Percentiles rank a stretch among this genome's conserved stretches.
Evolutionary conservation across 2,113 vertebrate species (phyloP).

Genomic region (Sitta europaea): DNA sequence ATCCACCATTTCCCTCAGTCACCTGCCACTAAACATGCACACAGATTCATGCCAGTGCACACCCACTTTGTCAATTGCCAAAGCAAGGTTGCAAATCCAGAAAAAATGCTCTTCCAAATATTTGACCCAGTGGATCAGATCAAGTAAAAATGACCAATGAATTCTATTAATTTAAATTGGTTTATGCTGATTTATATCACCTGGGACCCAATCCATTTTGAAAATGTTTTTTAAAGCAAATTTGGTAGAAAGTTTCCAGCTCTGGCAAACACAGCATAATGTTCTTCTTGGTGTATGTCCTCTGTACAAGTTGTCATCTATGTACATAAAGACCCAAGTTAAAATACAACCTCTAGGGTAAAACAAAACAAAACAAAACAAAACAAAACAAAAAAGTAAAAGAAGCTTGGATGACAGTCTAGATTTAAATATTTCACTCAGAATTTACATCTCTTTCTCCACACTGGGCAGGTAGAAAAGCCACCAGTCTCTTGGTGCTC

Average conservation of each 20-base stretch:
- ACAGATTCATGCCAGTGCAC: accelerated
- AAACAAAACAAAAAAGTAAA: background rate
- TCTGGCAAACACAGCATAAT: background rate
- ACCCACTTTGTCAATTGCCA: background rate
- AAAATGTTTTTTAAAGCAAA: background rate
- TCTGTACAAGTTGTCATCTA: background rate
- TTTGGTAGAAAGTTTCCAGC: background rate
- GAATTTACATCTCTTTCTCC: background rate
- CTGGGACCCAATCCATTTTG: background rate
- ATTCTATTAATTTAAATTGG: background rate
- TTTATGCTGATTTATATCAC: background rate
- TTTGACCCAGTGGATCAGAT: background rate
- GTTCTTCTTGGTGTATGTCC: background rate
- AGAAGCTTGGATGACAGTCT: background rate
- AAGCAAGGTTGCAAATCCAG: background rate
- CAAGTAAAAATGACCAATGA: background rate
- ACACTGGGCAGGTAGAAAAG: background rate
- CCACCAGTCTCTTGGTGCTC: background rate
- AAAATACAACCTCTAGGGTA: background rate
- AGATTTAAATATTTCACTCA: background rate
- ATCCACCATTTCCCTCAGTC: background rate
- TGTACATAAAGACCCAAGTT: background rate
- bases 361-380: background rate
- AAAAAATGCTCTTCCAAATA: background rate
- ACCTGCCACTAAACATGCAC: background rate